These are phyloP conservation scores for Rhincodon typus DNA, from an alignment of 2,797 vertebrate genomes.

Conservation along the genomic window DNA sequence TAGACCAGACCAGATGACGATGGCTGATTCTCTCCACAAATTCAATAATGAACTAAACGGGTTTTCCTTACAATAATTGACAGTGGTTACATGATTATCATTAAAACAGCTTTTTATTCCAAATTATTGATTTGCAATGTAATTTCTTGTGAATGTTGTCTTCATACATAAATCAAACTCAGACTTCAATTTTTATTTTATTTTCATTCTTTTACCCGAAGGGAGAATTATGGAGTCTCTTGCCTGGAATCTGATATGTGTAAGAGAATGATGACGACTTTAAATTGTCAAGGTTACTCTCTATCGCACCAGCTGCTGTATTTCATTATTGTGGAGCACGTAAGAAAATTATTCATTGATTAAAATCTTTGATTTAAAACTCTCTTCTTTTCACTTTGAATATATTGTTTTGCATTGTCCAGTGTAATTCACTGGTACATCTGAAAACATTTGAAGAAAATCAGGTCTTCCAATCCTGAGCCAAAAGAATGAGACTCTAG, in stretches of 20 bases:
- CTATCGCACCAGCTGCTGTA: conserved; percentile 82
- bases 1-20: too few species aligned
- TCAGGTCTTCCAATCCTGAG: neutral
- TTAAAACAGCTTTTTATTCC: neutral
- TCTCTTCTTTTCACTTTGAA: neutral
- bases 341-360: conserved; percentile 47
- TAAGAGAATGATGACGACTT: conserved; percentile 63
- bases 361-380: neutral
- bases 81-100: too few species aligned
- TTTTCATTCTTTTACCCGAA: conserved; percentile 45
- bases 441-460: neutral
- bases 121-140: neutral
- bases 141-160: neutral
- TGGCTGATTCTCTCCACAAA: too few species aligned
- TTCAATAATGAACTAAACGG: too few species aligned
- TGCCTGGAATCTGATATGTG: conserved; percentile 68
- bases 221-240: conserved; percentile 62
- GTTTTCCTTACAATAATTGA: too few species aligned
- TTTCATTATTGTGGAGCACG: conserved; percentile 73
- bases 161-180: too few species aligned
- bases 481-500: neutral
- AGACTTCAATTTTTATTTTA: too few species aligned
- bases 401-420: neutral
- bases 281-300: conserved; percentile 64
- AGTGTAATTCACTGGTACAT: neutral